These are phyloP conservation scores for Erethizon dorsatum DNA, from an alignment of 2,797 vertebrate species.

Conservation along the genomic window DNA sequence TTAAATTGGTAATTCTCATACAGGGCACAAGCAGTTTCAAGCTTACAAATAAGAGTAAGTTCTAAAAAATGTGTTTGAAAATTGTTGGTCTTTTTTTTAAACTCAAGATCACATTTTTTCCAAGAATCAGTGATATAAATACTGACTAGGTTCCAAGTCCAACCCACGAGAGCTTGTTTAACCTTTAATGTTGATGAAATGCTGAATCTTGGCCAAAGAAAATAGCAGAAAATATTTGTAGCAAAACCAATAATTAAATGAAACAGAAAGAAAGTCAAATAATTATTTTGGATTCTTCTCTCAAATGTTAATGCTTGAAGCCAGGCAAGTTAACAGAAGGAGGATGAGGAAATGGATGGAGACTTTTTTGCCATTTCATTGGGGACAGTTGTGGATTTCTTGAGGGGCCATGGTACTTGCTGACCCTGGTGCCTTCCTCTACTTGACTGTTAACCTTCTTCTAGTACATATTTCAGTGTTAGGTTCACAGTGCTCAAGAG, in stretches of 20 bases:
- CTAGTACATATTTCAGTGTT: not conserved
- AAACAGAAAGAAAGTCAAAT: slow-evolving; percentile 54
- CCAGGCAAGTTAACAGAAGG: slow-evolving; percentile 25
- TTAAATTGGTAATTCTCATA: not conserved
- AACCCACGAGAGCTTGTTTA: slow-evolving; percentile 43
- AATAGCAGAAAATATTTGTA: slow-evolving; percentile 8
- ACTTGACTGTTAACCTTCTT: not conserved
- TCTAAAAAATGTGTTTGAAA: slow-evolving; percentile 62
- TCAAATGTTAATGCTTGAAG: slow-evolving; percentile 14
- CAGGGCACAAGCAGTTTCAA: not conserved
- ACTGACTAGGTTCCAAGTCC: slow-evolving; percentile 48
- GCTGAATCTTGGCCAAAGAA: slow-evolving; percentile 59
- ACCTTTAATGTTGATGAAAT: slow-evolving; percentile 54
- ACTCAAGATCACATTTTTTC: not conserved
- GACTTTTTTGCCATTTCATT: not conserved
- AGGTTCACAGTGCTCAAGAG: not conserved
- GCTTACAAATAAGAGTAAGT: slow-evolving; percentile 19
- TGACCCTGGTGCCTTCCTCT: not conserved
- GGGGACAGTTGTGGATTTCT: not conserved
- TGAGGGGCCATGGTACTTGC: not conserved
- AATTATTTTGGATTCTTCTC: not conserved
- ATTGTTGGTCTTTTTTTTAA: not conserved
- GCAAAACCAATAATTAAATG: slow-evolving; percentile 59
- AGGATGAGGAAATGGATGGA: not conserved
- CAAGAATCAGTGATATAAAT: slow-evolving; percentile 65